These are phyloP conservation scores for Gonatopus flavifemur DNA, from an alignment of 1,140 invertebrate genomes.

Conservation along the genomic window DNA sequence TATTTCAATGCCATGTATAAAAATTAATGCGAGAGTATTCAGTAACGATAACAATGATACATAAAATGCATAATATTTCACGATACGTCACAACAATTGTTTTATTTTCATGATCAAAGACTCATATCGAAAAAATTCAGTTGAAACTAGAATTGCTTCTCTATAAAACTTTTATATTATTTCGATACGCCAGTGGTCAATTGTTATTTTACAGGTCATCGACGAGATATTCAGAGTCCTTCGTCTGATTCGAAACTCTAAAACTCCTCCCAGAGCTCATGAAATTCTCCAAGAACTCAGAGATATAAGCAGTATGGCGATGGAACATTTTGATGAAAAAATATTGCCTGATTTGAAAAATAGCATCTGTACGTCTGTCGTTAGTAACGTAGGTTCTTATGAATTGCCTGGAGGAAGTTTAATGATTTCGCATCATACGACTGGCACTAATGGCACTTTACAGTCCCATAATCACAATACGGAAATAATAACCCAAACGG, in stretches of 20 bases:
- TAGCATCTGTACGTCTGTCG: conserved; percentile 46
- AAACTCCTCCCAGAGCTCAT: conserved; percentile 73
- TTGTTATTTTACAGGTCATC: conserved; percentile 72
- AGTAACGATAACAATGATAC: too few species aligned
- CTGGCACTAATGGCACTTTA: conserved; percentile 21
- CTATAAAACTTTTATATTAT: too few species aligned
- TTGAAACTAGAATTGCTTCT: too few species aligned
- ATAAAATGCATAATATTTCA: too few species aligned
- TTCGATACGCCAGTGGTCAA: too few species aligned
- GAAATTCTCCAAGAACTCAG: conserved; percentile 85
- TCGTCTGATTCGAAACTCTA: conserved; percentile 66
- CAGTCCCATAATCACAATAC: conserved; percentile 37
- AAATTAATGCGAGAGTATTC: too few species aligned
- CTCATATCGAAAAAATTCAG: too few species aligned
- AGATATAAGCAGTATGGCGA: conserved; percentile 94
- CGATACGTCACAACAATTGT: too few species aligned
- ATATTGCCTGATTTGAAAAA: conserved; percentile 67
- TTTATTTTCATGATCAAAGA: too few species aligned
- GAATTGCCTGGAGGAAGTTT: conserved; percentile 45
- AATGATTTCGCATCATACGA: conserved; percentile 42
- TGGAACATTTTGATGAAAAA: conserved; percentile 94
- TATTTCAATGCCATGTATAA: too few species aligned
- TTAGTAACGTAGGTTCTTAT: conserved; percentile 43
- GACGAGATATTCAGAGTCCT: conserved; percentile 84
- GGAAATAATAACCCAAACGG: conserved; percentile 48